These are phyloP conservation scores for Conomelus anceps DNA, from an alignment of 2,888 invertebrate species.

Conservation along the genomic window DNA sequence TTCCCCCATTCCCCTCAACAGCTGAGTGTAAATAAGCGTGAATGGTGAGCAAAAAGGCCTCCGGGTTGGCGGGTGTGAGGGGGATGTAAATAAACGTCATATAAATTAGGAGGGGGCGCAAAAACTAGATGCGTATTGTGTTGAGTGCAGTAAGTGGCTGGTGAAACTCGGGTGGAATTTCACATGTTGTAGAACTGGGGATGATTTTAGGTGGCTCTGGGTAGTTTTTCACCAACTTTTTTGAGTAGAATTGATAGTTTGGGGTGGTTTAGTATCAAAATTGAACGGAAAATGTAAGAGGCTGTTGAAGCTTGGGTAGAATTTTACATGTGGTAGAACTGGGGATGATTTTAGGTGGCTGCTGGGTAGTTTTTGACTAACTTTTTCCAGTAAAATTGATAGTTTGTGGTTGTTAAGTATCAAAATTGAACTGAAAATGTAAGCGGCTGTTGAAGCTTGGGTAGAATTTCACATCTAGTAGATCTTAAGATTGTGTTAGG, in stretches of 20 bases:
- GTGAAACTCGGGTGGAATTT: background rate
- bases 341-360: background rate
- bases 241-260: too few relatives aligned
- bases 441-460: background rate
- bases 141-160: background rate
- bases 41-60: background rate
- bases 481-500: background rate
- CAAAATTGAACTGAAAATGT: too few relatives aligned
- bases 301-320: background rate
- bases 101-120: background rate
- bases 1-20: background rate
- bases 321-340: background rate
- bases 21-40: background rate
- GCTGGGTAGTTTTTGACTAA: too few relatives aligned
- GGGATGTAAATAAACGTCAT: background rate
- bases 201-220: background rate
- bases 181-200: background rate
- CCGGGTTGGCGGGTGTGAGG: background rate
- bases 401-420: too few relatives aligned
- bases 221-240: too few relatives aligned
- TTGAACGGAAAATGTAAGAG: too few relatives aligned
- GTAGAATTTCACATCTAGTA: background rate
- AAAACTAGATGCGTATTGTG: too few relatives aligned
- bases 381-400: too few relatives aligned
- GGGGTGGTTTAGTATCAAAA: too few relatives aligned